A percentile compares a stretch with the other conserved stretches of the same genome.
Conservation (phyloP, 2,797 vertebrate species). For the Sandelia bainsii region DNA sequence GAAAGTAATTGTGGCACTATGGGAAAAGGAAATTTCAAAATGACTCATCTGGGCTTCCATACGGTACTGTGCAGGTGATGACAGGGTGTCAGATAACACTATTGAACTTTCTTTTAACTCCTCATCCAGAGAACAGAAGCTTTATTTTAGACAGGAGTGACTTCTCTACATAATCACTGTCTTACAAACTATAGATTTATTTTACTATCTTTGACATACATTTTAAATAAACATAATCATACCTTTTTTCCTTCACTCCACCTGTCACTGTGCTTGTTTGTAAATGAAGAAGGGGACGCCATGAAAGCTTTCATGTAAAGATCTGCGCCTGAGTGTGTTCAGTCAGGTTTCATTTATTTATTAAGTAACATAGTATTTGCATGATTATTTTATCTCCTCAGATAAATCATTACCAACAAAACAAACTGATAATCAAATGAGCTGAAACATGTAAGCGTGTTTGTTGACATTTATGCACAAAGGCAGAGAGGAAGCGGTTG, state of each 20-base stretch:
- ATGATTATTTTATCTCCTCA: slow-evolving; percentile 42
- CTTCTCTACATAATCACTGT: not conserved
- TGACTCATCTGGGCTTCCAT: slow-evolving; percentile 45
- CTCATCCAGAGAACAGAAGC: not conserved
- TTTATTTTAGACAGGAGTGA: not conserved
- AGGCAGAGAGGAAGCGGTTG: slow-evolving; percentile 6
- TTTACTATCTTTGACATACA: slow-evolving; percentile 12
- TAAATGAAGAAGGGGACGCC: not conserved
- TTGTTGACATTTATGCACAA: slow-evolving; percentile 21
- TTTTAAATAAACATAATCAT: slow-evolving; percentile 2
- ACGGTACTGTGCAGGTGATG: slow-evolving; percentile 6
- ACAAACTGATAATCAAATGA: slow-evolving; percentile 49
- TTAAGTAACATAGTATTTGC: slow-evolving; percentile 26
- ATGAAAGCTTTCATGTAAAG: slow-evolving; percentile 31
- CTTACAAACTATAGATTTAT: not conserved
- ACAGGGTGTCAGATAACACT: not conserved
- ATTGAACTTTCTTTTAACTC: slow-evolving; percentile 6
- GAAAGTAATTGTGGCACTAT: slow-evolving; percentile 27
- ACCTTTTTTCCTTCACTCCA: slow-evolving; percentile 14
- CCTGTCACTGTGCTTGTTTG: slow-evolving; percentile 10
- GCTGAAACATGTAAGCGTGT: slow-evolving; percentile 39
- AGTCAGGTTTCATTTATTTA: slow-evolving; percentile 45
- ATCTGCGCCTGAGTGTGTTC: not conserved
- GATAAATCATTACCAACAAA: slow-evolving; percentile 56
- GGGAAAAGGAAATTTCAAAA: slow-evolving; percentile 44